These are phyloP conservation scores for Zophobas morio DNA, from an alignment of 1,140 invertebrate genomes.

Conservation along the genomic window DNA sequence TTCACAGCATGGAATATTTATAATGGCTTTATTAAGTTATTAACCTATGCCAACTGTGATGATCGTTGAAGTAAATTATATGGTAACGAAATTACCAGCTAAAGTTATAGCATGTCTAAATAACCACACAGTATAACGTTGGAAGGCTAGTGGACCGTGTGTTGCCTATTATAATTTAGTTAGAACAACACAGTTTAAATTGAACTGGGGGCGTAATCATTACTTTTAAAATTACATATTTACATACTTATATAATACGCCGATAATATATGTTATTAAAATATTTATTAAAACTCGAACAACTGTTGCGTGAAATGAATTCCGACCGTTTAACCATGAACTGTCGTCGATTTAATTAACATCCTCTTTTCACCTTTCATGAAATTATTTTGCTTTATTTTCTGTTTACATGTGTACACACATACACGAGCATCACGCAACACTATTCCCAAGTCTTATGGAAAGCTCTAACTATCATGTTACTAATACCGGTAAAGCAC, in stretches of 20 bases:
- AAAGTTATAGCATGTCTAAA: constrained; percentile 51
- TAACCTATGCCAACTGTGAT: constrained; percentile 55
- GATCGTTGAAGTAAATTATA: constrained; percentile 53
- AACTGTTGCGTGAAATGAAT: constrained; percentile 41
- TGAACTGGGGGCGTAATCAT: constrained; percentile 52
- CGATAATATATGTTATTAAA: constrained; percentile 42
- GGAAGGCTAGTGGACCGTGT: constrained; percentile 46
- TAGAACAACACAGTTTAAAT: constrained; percentile 50
- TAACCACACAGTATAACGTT: constrained; percentile 43
- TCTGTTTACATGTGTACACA: too few relatives aligned
- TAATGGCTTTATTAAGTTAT: constrained; percentile 55
- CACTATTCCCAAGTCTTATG: too few relatives aligned
- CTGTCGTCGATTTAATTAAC: constrained; percentile 22
- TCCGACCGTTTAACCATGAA: constrained; percentile 6
- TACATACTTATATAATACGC: constrained; percentile 45
- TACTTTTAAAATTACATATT: constrained; percentile 50
- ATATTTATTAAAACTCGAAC: constrained; percentile 37
- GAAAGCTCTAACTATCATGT: too few relatives aligned
- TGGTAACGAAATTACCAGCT: constrained; percentile 49
- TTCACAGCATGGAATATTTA: constrained; percentile 48
- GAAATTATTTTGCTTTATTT: too few relatives aligned
- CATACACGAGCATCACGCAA: too few relatives aligned
- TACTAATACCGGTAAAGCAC: too few relatives aligned
- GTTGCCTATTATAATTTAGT: constrained; percentile 50
- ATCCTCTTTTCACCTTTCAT: constrained; percentile 6